Evolutionary conservation across 2,797 vertebrate genomes (phyloP).

Genomic region (Labroides dimidiatus): DNA sequence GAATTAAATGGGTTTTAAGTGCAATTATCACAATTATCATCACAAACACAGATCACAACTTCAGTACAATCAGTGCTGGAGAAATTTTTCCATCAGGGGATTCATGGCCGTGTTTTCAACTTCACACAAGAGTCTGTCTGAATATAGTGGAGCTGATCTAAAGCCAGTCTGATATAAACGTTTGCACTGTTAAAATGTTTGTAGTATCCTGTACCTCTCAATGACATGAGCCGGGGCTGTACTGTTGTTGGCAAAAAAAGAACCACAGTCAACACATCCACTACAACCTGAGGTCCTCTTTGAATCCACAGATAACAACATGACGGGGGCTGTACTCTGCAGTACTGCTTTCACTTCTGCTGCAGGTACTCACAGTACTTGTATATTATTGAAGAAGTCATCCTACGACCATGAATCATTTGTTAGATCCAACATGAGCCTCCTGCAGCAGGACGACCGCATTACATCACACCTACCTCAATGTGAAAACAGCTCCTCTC

Average conservation of each 20-base stretch:
- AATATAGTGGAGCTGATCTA: too few species aligned
- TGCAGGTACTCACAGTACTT: not conserved
- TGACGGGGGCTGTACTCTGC: not conserved
- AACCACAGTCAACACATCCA: not conserved
- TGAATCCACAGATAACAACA: not conserved
- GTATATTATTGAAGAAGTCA: not conserved
- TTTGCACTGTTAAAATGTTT: too few species aligned
- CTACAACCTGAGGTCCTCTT: not conserved
- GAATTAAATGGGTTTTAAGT: too few species aligned
- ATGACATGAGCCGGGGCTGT: not conserved
- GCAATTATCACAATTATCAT: too few species aligned
- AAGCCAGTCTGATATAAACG: too few species aligned
- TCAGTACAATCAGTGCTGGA: too few species aligned
- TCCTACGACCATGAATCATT: slow-evolving; percentile 2
- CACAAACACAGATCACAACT: too few species aligned
- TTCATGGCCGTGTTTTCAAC: too few species aligned
- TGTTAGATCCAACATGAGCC: not conserved
- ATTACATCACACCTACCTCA: not conserved
- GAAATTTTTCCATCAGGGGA: too few species aligned
- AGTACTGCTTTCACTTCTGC: not conserved
- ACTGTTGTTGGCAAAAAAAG: not conserved
- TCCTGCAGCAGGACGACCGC: not conserved
- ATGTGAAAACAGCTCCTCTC: not conserved
- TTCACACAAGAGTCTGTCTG: too few species aligned
- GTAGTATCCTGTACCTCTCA: not conserved